Base-by-base conservation (phyloP, 2,797 vertebrate species). In the Morus bassanus region DNA sequence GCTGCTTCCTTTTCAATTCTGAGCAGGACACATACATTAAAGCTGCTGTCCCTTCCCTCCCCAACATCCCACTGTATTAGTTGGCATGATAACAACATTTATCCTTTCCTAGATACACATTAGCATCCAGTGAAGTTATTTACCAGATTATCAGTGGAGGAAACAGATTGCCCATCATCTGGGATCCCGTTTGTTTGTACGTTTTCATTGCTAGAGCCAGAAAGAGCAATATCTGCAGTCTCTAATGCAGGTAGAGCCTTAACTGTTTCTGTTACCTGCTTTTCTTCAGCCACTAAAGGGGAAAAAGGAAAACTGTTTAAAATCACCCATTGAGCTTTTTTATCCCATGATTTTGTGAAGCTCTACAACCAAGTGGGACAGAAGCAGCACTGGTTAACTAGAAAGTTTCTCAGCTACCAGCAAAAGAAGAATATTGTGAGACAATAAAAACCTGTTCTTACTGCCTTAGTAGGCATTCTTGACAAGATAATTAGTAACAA, bases 91-190 rank as follows among this genome's bases (percentile, higher is more conserved):
- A 70, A 80, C 77, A 74, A 27, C 41, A 50, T 21, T 87, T 68
- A 33, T 50, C 46, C 30, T 64, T 72, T 74, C 1, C 3, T 22
- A 85, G 50, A 56, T 8, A 41, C 9, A 63, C 3, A 30, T 39
- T 64, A 75, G 41, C 28, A 83, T 39, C 16, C 25, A 35, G 30
- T 25, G 53, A 87, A 86, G 43, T 67, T 76, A 90, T 85, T 94
- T 98, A 99, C 99, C 99, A 99, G 98, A 92, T 99, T 98, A 97
- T 99, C 99, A 18, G 98, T 98, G 30, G 99, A 99, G 14, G 99
- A 99, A 88, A 99, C 98, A 21, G 99, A 99, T 4, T 98, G 98
- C 37, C 98, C 98, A 46, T 99, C 99, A 69, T 99, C 99, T 13
- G 99, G 96, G 96, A 99, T 98, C 70, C 99, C 99, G 0, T 99